Evolutionary conservation across 2,888 invertebrate genomes (phyloP), one percentile per base, ranked within the genome.

Genomic region (Portevinia maculata): DNA sequence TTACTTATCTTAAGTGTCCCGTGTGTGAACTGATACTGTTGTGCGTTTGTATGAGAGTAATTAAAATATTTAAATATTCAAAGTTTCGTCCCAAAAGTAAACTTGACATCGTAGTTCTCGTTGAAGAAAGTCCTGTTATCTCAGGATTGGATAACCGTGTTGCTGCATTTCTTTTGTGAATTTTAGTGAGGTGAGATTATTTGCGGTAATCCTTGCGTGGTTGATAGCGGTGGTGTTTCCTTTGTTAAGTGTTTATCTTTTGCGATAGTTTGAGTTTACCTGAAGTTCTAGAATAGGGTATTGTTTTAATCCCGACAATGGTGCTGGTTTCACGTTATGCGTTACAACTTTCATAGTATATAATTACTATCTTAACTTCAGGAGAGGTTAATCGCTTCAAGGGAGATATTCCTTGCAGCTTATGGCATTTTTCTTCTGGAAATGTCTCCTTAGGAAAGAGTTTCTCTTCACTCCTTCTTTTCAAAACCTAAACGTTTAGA

Each of bases 31-130:
- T 65, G 67, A 83, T 71, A 83, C 34, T 50, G 39, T 71, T 62
- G 73, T 71, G 71, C 59, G 65, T 59, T 57, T 60, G 48, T 65
- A 59, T 53, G 76, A 62, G 78, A 32, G 39, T 83, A 83, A 83
- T 83, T 83, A 83, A 71, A 53, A 67, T 55, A 83, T 83, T 73
- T 78, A 60, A 71, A 83, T 83, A 76, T 60, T 59, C 65, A 21
- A 78, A 83, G 78, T 62, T 78, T 71, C 17, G n/a, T 78, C 65
- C 67, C 39, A 34, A 44, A 65, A 71, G 48, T 59, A 75, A 79
- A 64, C 46, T 46, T 32, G 50, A 21, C 50, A 64, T 13, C 6
- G 15, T 15, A 13, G 39, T 13, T 15, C 7, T n/a, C 13, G 24
- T 52, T 24, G 9, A 37, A 17, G 17, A 17, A 41, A 30, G 37